phyloP scores from a whole-genome alignment of 2,888 invertebrate genomes.

The Arrhopalites spinosus region DNA sequence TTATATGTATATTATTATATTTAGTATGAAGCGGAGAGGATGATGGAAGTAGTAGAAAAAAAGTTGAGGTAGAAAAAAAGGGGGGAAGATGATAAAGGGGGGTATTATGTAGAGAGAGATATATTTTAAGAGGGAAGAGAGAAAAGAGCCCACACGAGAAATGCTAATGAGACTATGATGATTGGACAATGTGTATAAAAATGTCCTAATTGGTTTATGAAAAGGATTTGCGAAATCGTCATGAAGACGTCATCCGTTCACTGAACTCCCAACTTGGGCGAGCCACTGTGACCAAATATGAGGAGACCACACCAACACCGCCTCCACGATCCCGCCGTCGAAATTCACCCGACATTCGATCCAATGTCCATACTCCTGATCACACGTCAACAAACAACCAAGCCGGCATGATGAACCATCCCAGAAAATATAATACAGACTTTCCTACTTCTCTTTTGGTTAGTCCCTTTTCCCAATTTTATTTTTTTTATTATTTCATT shows the following conservation, averaged over 20 bases:
- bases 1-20: background rate
- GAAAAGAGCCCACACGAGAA: slow-evolving; percentile 26
- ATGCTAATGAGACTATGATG: slow-evolving; percentile 23
- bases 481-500: slow-evolving; percentile 12
- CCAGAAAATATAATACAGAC: slow-evolving; percentile 34
- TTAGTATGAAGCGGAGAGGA: slow-evolving; percentile 30
- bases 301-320: slow-evolving; percentile 55
- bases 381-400: slow-evolving; percentile 50
- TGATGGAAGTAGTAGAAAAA: slow-evolving; percentile 12
- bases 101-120: background rate
- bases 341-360: slow-evolving; percentile 55
- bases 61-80: slow-evolving; percentile 1
- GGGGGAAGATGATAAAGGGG: background rate
- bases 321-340: slow-evolving; percentile 55
- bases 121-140: too few relatives aligned
- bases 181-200: slow-evolving; percentile 23
- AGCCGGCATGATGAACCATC: slow-evolving; percentile 52
- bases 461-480: slow-evolving; percentile 17
- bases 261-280: slow-evolving; percentile 56
- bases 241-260: slow-evolving; percentile 56
- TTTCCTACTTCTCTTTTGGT: slow-evolving; percentile 52
- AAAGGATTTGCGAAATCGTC: slow-evolving; percentile 55
- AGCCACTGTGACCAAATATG: slow-evolving; percentile 55
- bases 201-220: slow-evolving; percentile 34
- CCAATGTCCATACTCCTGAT: slow-evolving; percentile 48